A percentile compares a stretch with the other conserved stretches of the same genome.
These are phyloP conservation scores for Brienomyrus brachyistius DNA, from an alignment of 2,113 vertebrate species.

Conservation along the genomic window DNA sequence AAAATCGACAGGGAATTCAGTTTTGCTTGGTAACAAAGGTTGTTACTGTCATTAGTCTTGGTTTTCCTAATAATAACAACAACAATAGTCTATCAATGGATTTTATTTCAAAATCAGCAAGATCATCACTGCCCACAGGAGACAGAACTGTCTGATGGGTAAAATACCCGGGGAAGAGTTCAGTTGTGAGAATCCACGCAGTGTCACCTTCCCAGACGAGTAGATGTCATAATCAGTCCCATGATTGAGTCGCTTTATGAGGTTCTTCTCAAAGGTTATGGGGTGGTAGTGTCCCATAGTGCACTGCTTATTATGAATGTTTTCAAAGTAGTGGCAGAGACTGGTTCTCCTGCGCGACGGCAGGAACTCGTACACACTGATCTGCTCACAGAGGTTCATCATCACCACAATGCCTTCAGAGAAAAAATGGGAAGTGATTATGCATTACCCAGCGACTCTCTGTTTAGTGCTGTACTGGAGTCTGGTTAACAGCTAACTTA, in stretches of 20 bases:
- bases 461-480: not conserved
- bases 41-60: no score
- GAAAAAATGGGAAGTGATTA: not conserved
- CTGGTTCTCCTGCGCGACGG: constrained; percentile 65
- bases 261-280: constrained; percentile 55
- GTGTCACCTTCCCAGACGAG: constrained; percentile 52
- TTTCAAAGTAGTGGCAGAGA: constrained; percentile 8
- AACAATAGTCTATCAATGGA: not conserved
- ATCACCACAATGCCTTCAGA: constrained; percentile 62
- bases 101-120: not conserved
- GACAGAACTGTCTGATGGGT: not conserved
- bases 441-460: not conserved
- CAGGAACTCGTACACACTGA: constrained; percentile 68
- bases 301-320: not conserved
- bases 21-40: no score
- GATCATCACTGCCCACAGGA: not conserved
- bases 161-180: not conserved
- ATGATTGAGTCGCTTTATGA: constrained; percentile 64
- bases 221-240: constrained; percentile 61
- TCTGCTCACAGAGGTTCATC: constrained; percentile 64
- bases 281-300: constrained; percentile 8
- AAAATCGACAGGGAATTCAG: no score
- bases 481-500: constrained; percentile 35
- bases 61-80: no score
- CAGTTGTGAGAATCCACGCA: constrained; percentile 50